Percentiles rank a stretch among this genome's conserved stretches.
These are phyloP conservation scores for Rallus limicola DNA, from an alignment of 2,113 vertebrate genomes.

Conservation along the genomic window DNA sequence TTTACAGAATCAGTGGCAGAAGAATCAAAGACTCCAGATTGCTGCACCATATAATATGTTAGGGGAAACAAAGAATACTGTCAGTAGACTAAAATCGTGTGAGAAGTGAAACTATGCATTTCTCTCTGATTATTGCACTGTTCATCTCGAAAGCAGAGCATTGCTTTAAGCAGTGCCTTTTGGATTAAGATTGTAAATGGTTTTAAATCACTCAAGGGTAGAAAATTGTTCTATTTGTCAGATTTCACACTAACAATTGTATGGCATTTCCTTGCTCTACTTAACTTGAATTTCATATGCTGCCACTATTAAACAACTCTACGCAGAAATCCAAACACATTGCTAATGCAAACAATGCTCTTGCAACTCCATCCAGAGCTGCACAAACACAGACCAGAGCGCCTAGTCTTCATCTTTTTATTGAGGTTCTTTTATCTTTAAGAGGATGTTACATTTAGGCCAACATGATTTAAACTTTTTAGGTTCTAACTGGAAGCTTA, in stretches of 20 bases:
- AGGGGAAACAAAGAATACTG: not conserved
- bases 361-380: not conserved
- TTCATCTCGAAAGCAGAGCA: not conserved
- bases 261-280: constrained; percentile 2
- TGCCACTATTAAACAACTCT: not conserved
- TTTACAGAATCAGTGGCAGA: not conserved
- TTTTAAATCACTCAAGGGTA: constrained; percentile 19
- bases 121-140: not conserved
- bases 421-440: not conserved
- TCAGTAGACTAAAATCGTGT: not conserved
- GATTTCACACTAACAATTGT: constrained; percentile 25
- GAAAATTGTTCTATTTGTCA: constrained; percentile 29
- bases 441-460: not conserved
- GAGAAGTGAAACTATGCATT: not conserved
- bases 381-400: not conserved
- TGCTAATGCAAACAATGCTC: not conserved
- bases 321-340: not conserved
- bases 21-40: not conserved
- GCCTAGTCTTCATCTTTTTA: not conserved
- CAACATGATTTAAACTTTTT: not conserved
- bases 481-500: not conserved
- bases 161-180: not conserved
- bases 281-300: not conserved
- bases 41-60: not conserved
- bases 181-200: constrained; percentile 14